Evolutionary conservation across 2,888 invertebrate species (phyloP), one percentile per base, ranked within the genome.

Genomic region (Lymantria dispar): DNA sequence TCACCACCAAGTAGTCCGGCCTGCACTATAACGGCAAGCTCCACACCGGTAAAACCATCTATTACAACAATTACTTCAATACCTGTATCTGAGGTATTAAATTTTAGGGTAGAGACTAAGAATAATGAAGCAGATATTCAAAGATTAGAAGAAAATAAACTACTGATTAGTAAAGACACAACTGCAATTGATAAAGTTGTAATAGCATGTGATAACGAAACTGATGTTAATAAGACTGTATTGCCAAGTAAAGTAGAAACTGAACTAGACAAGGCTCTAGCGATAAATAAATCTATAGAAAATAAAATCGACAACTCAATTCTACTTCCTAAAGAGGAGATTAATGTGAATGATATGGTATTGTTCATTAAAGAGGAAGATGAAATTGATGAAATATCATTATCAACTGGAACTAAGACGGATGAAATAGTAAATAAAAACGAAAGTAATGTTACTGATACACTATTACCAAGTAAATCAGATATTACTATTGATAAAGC

Each of bases 1-100:
- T 72, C 73, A 0, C 70, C 64, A 41, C 70, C 66, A 56, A 56
- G 46, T 8, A 63, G 57, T 30, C 64, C 58, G 2, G 61, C 62
- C 9, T 41, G 33, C 31, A 39, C 13, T n/a, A 0, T 12, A 14
- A 15, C 48, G 0, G 31, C 15, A 8, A 13, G 3, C 1, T 37
- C 36, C 30, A 13, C 33, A 33, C 10, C 33, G 33, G 8, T 40
- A 7, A 30, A 8, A 31, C 30, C 43, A 8, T 8, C 12, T 0
- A 31, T 43, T 1, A 33, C 30, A 31, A 13, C 33, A 8, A 10
- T 2, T 13, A n/a, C 22, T 9, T 3, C 22, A 41, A 22, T n/a
- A 11, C 9, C 9, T 10, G 22, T 41, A n/a, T 14, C 39, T 7
- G 7, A 14, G 0, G 13, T 33, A 33, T 10, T 10, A 33, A 33